Percentiles rank a stretch among this genome's conserved stretches.
Evolutionary conservation across 2,113 vertebrate genomes (phyloP).

Genomic region (Microtus richardsoni): DNA sequence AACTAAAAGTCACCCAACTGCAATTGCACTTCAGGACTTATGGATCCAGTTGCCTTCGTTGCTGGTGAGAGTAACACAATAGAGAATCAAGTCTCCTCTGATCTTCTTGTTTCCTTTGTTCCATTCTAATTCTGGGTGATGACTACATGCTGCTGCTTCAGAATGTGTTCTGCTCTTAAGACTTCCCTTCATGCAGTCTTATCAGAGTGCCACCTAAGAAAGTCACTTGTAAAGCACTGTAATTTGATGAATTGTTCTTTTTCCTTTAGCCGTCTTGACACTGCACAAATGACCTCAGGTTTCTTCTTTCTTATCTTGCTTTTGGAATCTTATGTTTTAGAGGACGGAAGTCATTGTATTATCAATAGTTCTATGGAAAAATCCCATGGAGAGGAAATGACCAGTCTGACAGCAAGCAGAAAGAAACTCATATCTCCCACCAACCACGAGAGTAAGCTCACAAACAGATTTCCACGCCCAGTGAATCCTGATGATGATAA

Average conservation of each 20-base stretch:
- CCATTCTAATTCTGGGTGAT: background rate
- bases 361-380: background rate
- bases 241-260: background rate
- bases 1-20: background rate
- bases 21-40: background rate
- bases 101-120: background rate
- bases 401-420: background rate
- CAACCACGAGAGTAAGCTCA: background rate
- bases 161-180: background rate
- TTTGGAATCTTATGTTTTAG: background rate
- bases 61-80: background rate
- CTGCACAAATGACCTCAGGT: background rate
- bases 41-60: background rate
- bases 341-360: background rate
- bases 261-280: background rate
- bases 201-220: background rate
- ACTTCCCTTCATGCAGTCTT: background rate
- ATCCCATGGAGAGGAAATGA: background rate
- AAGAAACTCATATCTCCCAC: background rate
- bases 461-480: background rate
- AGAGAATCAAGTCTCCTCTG: background rate
- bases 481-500: background rate
- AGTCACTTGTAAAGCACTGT: background rate
- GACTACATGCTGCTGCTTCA: background rate
- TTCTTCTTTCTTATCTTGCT: background rate